These are phyloP conservation scores for Penaeus indicus DNA, from an alignment of 1,140 invertebrate species.

Conservation along the genomic window DNA sequence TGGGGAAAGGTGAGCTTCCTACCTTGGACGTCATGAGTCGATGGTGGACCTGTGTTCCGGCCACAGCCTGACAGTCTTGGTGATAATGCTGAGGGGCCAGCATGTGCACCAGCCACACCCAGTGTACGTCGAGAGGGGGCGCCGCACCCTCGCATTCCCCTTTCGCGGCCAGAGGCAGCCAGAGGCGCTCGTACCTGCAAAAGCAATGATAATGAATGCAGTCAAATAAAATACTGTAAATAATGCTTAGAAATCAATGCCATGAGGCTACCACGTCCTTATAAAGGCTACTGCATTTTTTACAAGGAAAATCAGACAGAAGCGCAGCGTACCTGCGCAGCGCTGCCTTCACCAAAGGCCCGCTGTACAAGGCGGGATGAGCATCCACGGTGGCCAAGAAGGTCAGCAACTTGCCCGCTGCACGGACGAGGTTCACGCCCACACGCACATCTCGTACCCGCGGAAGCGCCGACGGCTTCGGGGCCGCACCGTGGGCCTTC, in stretches of 20 bases:
- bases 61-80: constrained; percentile 23
- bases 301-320: no score
- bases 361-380: constrained; percentile 29
- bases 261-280: no score
- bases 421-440: constrained; percentile 45
- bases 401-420: constrained; percentile 36
- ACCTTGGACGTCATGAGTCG: constrained; percentile 44
- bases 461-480: neutral
- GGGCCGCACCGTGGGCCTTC: neutral
- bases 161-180: constrained; percentile 28
- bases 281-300: no score
- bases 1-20: neutral
- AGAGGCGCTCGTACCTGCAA: constrained; percentile 40
- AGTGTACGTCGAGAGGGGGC: constrained; percentile 57
- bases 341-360: constrained; percentile 29
- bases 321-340: constrained; percentile 5
- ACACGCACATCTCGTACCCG: constrained; percentile 12
- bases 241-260: no score
- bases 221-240: no score
- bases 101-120: constrained; percentile 65
- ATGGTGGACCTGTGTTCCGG: constrained; percentile 33
- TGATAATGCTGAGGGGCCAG: constrained; percentile 56
- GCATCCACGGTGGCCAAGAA: constrained; percentile 39
- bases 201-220: neutral
- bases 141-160: neutral